Base-by-base conservation (phyloP, 1,140 invertebrate species). In the Drosophila kikkawai region DNA sequence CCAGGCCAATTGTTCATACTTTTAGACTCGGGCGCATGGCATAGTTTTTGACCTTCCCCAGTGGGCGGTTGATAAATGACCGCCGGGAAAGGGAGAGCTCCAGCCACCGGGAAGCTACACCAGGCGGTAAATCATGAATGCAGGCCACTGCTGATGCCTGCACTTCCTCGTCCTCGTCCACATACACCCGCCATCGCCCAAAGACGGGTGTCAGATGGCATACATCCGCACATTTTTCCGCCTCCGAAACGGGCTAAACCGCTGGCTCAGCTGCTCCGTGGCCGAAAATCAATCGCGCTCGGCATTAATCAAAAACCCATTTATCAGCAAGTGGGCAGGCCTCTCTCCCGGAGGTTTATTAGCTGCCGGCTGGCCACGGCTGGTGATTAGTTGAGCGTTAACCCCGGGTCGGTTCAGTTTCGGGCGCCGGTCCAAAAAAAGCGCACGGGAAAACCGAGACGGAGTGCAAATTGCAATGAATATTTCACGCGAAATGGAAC, bases 261-360 rank as follows among this genome's bases (percentile, higher is more conserved):
- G 69, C 63, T 75, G 73, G 73, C 76, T 84, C 80, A 75, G 73
- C 82, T 85, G 74, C 59, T 45, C 64, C 47, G 59, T 47, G 70
- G 41, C 59, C 60, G 60, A 77, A 83, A 88, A 88, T 88, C 85
- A 88, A 88, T 88, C 60, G 85, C 63, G 48, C 48, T 51, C 71
- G 68, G 69, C 86, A 80, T 90, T 90, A 90, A 90, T 90, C 85
- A 90, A 90, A 90, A 90, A 75, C 85, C 73, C 86, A 91, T 90
- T 90, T 90, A 47, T 65, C 58, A 65, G 58, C 76, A 45, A 68
- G 48, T 80, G 64, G 37, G 63, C 56, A 77, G 75, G 65, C 75
- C 56, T 11, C 42, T 65, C 48, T 65, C 55, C 7, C 12, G 48
- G 58, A 55, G 58, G 29, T 68, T 68, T 77, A 61, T 77, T 77